Percentiles rank a stretch among this genome's conserved stretches.
Conservation (phyloP, 1,140 invertebrate species). For the Eupeodes corollae region DNA sequence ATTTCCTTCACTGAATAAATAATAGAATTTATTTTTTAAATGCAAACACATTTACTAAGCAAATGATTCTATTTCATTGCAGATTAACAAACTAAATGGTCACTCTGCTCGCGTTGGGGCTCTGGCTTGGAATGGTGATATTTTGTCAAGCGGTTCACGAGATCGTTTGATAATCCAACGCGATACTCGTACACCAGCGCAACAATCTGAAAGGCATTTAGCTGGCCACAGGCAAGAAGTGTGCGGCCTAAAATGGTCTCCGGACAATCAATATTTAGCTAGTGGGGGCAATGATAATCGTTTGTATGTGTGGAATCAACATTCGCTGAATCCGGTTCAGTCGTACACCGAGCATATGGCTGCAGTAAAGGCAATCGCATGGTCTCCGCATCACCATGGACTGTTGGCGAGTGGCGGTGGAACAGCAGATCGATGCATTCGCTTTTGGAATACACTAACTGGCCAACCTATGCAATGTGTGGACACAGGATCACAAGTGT, state of each 20-base stretch:
- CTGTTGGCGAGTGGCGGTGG: conserved; percentile 94
- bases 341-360: conserved; percentile 96
- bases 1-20: too few relatives aligned
- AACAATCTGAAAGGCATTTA: conserved; percentile 64
- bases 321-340: conserved; percentile 79
- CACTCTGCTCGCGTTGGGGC: conserved; percentile 90
- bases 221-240: conserved; percentile 94
- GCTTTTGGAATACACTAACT: conserved; percentile 99
- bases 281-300: conserved; percentile 99
- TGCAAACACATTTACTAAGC: too few relatives aligned
- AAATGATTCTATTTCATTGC: conserved; percentile 12
- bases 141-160: conserved; percentile 89
- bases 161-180: conserved; percentile 90
- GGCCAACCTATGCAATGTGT: conserved; percentile 97
- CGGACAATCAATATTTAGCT: conserved; percentile 94
- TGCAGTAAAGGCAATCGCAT: conserved; percentile 98
- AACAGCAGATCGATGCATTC: conserved; percentile 93
- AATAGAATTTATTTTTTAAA: too few relatives aligned
- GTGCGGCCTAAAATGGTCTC: conserved; percentile 99
- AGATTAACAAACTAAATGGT: conserved; percentile 79
- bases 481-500: conserved; percentile 97
- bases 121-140: conserved; percentile 95
- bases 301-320: conserved; percentile 93
- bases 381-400: conserved; percentile 99
- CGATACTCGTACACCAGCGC: conserved; percentile 79